phyloP scores from a whole-genome alignment of 2,888 invertebrate species.

The Cataglyphis rosenhaueri region DNA sequence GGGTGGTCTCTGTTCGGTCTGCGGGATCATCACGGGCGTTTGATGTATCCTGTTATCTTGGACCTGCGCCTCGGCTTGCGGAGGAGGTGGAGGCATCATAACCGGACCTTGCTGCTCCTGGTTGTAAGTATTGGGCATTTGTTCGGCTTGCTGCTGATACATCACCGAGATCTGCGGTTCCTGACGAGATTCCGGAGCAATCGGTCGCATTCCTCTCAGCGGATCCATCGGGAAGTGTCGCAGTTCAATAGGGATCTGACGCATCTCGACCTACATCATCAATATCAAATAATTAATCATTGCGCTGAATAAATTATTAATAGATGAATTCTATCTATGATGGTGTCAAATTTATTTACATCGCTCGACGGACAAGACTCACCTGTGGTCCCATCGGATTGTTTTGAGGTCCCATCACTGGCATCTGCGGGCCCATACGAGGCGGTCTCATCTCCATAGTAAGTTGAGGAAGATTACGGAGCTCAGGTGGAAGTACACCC shows the following conservation, averaged over 20 bases:
- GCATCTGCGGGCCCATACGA: conserved; percentile 75
- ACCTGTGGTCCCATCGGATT: conserved; percentile 69
- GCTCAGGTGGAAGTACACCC: conserved; percentile 76
- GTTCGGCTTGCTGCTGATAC: conserved; percentile 84
- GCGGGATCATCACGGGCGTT: conserved; percentile 76
- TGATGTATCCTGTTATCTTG: conserved; percentile 75
- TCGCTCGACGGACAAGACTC: not conserved
- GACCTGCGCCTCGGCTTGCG: conserved; percentile 72
- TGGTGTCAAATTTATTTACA: not conserved
- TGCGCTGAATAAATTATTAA: not conserved
- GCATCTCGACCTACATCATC: conserved; percentile 78
- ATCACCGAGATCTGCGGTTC: conserved; percentile 77
- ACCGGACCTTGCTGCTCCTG: conserved; percentile 73
- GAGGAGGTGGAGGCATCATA: conserved; percentile 80
- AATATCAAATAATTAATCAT: not conserved
- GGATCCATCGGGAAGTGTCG: conserved; percentile 87
- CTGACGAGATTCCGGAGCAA: conserved; percentile 81
- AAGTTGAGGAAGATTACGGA: conserved; percentile 79
- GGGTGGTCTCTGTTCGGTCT: conserved; percentile 75
- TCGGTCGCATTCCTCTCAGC: conserved; percentile 87
- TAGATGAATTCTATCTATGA: not conserved
- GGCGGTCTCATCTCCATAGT: conserved; percentile 81
- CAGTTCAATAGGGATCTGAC: conserved; percentile 86
- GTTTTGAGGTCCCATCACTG: conserved; percentile 68
- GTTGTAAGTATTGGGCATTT: conserved; percentile 78